Conservation (phyloP, 1,140 invertebrate genomes). For the Hermatobates lingyangjiaoensis region DNA sequence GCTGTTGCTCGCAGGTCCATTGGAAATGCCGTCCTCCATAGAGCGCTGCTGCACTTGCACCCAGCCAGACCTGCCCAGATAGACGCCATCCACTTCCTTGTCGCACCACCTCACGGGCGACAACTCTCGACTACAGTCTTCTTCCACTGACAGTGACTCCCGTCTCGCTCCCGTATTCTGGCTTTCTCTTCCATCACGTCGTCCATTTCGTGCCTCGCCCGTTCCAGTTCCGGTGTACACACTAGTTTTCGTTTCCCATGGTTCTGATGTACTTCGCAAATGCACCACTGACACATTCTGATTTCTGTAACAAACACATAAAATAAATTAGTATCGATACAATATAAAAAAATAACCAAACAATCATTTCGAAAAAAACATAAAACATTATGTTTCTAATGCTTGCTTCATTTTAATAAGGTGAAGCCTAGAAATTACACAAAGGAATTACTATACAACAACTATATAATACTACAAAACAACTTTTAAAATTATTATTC, state of each 20-base stretch:
- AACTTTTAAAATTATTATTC: no score
- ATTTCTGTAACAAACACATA: conserved; percentile 26
- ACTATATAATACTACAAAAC: no score
- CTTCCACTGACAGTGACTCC: background rate
- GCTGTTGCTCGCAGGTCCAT: background rate
- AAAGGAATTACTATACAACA: no score
- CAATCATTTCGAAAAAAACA: no score
- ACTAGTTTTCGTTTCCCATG: conserved; percentile 27
- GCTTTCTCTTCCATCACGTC: conserved; percentile 1
- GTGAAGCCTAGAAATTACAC: no score
- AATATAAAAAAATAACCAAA: no score
- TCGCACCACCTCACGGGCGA: conserved; percentile 40
- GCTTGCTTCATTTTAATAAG: no score
- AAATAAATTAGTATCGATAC: background rate
- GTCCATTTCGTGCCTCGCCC: no score
- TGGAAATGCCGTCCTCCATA: background rate
- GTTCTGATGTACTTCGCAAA: conserved; percentile 31
- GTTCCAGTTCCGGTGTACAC: conserved; percentile 8
- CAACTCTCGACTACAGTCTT: conserved; percentile 29
- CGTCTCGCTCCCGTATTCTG: conserved; percentile 4
- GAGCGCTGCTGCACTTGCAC: conserved; percentile 37
- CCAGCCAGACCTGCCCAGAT: conserved; percentile 34
- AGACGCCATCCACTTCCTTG: conserved; percentile 35
- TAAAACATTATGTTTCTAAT: no score
- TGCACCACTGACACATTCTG: conserved; percentile 35